Conservation (phyloP, 2,797 vertebrate species). For the Todus mexicanus region DNA sequence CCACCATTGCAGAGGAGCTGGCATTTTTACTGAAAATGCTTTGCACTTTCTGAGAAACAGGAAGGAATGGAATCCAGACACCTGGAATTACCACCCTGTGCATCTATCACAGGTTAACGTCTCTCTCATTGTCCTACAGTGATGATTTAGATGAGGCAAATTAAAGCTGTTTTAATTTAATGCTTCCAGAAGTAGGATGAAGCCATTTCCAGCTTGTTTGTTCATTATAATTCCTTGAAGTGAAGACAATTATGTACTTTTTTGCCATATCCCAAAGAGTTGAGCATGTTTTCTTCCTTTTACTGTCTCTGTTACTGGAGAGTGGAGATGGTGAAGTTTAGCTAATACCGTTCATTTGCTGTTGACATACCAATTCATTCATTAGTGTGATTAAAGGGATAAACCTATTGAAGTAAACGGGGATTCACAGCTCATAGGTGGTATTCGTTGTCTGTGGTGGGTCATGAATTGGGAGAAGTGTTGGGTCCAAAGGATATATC, state of each 20-base stretch:
- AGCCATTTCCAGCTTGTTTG: not conserved
- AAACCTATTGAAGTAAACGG: not conserved
- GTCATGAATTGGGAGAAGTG: not conserved
- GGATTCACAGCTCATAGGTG: not conserved
- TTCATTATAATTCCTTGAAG: not conserved
- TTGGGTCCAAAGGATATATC: not conserved
- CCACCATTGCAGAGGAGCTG: not conserved
- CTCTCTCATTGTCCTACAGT: not conserved
- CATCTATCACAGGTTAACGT: not conserved
- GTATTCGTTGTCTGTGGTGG: not conserved
- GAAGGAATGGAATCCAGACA: not conserved
- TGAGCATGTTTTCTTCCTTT: not conserved
- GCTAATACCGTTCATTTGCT: not conserved
- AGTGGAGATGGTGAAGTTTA: not conserved
- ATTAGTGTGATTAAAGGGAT: not conserved
- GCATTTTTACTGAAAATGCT: not conserved
- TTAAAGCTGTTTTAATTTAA: not conserved
- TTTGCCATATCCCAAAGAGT: not conserved
- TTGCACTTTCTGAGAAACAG: not conserved
- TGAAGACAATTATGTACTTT: accelerated
- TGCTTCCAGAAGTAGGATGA: not conserved
- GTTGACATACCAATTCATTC: not conserved
- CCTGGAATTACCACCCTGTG: not conserved
- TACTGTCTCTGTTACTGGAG: not conserved
- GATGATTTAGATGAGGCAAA: not conserved